A percentile compares a stretch with the other conserved stretches of the same genome.
Conservation (phyloP, 2,113 vertebrate species). For the Aythya baeri region DNA sequence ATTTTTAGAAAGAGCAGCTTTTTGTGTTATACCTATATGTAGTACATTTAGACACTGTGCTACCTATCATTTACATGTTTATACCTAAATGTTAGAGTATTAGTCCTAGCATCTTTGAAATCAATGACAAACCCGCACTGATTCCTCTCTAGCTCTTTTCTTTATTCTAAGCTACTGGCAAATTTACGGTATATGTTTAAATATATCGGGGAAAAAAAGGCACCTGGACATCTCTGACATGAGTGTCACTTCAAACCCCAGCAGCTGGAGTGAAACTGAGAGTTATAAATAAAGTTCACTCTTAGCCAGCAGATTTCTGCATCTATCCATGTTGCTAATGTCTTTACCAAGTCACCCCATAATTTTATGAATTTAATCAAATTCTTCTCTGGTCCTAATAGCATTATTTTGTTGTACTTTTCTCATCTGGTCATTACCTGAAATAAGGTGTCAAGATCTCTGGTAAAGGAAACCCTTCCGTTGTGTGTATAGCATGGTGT, state of each 20-base stretch:
- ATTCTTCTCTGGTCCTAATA: not conserved
- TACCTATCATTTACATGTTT: not conserved
- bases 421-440: not conserved
- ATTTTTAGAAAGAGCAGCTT: not conserved
- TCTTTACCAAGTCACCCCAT: not conserved
- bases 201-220: not conserved
- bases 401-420: not conserved
- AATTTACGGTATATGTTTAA: conserved; percentile 7
- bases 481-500: not conserved
- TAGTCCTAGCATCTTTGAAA: not conserved
- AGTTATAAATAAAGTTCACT: rapidly evolving
- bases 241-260: not conserved
- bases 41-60: not conserved
- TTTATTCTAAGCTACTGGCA: not conserved
- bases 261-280: not conserved
- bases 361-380: not conserved
- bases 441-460: not conserved
- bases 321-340: not conserved
- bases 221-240: not conserved
- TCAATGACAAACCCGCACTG: not conserved
- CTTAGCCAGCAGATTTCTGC: not conserved
- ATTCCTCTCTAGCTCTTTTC: not conserved
- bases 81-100: not conserved
- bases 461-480: not conserved
- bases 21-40: not conserved